Percentiles rank a stretch among this genome's conserved stretches.
phyloP scores from a whole-genome alignment of 2,888 invertebrate genomes.

The Ophion slaviceki region DNA sequence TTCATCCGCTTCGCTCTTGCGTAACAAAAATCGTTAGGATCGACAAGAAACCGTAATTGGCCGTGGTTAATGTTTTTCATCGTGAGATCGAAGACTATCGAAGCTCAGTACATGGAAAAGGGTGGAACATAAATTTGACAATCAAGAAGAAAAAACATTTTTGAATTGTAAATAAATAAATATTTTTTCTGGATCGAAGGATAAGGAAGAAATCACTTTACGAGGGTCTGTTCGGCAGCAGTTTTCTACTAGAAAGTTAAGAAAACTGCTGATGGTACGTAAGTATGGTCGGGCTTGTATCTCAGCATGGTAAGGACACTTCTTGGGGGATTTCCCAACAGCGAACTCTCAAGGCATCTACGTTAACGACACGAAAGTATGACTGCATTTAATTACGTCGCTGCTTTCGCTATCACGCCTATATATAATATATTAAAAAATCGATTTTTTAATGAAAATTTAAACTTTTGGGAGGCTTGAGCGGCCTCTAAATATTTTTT shows the following conservation, averaged over 20 bases:
- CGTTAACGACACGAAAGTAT: slow-evolving; percentile 35
- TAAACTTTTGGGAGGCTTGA: too few relatives aligned
- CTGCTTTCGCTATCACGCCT: background rate
- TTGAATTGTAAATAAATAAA: too few relatives aligned
- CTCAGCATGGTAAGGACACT: slow-evolving; percentile 39
- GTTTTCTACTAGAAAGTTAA: background rate
- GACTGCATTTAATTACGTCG: background rate
- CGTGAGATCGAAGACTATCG: too few relatives aligned
- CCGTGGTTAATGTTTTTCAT: background rate
- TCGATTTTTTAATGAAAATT: too few relatives aligned
- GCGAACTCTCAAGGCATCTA: slow-evolving; percentile 35
- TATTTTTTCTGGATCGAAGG: background rate
- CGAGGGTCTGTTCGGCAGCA: slow-evolving; percentile 9
- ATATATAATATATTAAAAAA: too few relatives aligned
- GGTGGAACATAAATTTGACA: too few relatives aligned
- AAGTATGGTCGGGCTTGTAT: slow-evolving; percentile 44
- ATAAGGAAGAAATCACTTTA: slow-evolving; percentile 12
- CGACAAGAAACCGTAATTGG: too few relatives aligned
- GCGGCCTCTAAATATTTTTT: too few relatives aligned
- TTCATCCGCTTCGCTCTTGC: background rate
- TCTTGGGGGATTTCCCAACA: background rate
- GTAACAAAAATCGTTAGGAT: too few relatives aligned
- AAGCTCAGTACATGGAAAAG: too few relatives aligned
- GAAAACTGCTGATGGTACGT: slow-evolving; percentile 30
- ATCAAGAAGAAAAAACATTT: too few relatives aligned